A percentile compares a stretch with the other conserved stretches of the same genome.
phyloP scores from a whole-genome alignment of 1,140 invertebrate genomes.

The Listronotus bonariensis region DNA sequence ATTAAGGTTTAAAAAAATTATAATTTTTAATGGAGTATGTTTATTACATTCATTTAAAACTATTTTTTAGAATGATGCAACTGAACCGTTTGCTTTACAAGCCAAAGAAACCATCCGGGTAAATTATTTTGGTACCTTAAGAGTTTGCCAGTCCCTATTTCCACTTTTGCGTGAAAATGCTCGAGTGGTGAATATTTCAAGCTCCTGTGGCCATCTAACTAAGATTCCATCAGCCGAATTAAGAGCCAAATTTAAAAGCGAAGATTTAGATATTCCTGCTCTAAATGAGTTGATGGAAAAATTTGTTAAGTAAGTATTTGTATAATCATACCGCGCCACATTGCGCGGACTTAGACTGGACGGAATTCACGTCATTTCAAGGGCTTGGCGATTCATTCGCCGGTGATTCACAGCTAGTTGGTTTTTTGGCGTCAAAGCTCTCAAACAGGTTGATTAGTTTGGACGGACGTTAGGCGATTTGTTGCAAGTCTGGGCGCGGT shows the following conservation, averaged over 20 bases:
- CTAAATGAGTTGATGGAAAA: constrained; percentile 66
- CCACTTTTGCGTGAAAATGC: constrained; percentile 70
- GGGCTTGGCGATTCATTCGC: too few species aligned
- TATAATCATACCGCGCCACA: too few species aligned
- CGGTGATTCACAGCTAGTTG: too few species aligned
- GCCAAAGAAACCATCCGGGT: constrained; percentile 70
- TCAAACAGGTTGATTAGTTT: too few species aligned
- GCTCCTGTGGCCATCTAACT: constrained; percentile 66
- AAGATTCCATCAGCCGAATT: constrained; percentile 61
- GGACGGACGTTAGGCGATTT: too few species aligned
- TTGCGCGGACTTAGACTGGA: too few species aligned
- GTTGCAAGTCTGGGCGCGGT: too few species aligned
- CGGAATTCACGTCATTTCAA: too few species aligned
- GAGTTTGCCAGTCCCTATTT: constrained; percentile 69
- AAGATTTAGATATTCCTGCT: constrained; percentile 61
- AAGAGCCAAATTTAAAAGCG: constrained; percentile 59
- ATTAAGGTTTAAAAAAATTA: too few species aligned
- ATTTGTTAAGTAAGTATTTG: constrained; percentile 64
- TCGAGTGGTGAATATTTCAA: constrained; percentile 77
- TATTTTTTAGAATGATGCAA: constrained; percentile 57
- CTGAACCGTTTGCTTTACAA: constrained; percentile 69
- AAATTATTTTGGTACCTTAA: constrained; percentile 71
- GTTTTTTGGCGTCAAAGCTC: too few species aligned
- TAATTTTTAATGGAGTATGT: too few species aligned
- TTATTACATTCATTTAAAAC: neutral